Evolutionary conservation across 2,888 invertebrate species (phyloP), one percentile per base, ranked within the genome.

Genomic region (Thumatha senex): DNA sequence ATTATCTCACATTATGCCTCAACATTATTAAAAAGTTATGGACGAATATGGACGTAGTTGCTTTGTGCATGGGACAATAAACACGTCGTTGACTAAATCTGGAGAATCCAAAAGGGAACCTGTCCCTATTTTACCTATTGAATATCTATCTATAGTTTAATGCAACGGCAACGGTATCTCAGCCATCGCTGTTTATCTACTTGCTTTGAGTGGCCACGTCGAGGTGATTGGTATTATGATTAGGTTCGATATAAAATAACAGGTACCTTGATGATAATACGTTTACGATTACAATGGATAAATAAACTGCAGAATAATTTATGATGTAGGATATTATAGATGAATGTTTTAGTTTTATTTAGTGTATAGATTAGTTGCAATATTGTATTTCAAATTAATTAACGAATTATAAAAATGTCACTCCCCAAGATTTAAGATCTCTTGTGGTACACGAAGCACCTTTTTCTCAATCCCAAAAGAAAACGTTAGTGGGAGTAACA

Each of bases 121-220:
- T 42, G 13, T n/a, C 46, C 31, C 36, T 58, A 54, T 60, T 58
- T 51, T 58, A 43, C 46, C 46, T 29, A 38, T n/a, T 57, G 60
- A 57, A 41, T 36, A 14, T 29, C 51, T 52, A 31, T 47, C 18
- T n/a, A n/a, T n/a, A 47, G 40, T 48, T 46, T 47, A 38, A 44
- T 38, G 47, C 38, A 34, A 36, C 33, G 51, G 47, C 38, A 34
- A 36, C 33, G 51, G 42, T 53, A 46, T 43, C 45, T 15, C 15
- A 29, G 33, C 45, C 47, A 55, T 60, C 60, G 43, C 46, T 46
- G 33, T 43, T 46, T 59, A 61, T 62, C 61, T 51, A 48, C 43
- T 45, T 35, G 42, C 51, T 35, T 41, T 47, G 48, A 56, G 61
- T 51, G 58, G 52, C 53, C 18, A 24, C 3, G 18, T 24, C 58